Base-by-base conservation (phyloP, 2,888 invertebrate genomes). In the Trimorus sp. region DNA sequence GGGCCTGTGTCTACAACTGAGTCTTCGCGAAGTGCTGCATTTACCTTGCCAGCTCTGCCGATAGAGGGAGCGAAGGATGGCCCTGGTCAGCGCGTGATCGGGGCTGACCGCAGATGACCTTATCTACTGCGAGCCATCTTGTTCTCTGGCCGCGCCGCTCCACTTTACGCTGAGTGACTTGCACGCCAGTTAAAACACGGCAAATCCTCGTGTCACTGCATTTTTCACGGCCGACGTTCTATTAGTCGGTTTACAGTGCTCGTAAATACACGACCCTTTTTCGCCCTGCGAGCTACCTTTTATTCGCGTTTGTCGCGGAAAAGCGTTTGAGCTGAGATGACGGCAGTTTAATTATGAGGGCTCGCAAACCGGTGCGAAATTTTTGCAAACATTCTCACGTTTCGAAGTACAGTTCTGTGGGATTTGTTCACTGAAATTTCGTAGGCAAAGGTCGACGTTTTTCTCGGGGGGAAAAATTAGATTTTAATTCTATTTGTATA, bases 21-120 rank as follows among this genome's bases (percentile, higher is more conserved):
- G 42, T 59, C 59, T 59, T 59, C 42, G 59, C 42, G 62, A 73
- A 79, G 79, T 68, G 73, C 68, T 74, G 9, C 79, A 79, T 79
- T 79, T 79, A 71, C 71, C 66, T 58, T 40, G 40, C 56, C 45
- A 48, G 53, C 51, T 60, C 36, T 26, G 26, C 12, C 53, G 56
- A 53, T 71, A 48, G 65, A 58, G 26, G 26, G 65, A 66, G 58
- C 62, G 54, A 60, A 65, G 56, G 59, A 70, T 59, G 38, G 54
- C 15, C 54, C 66, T 59, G 73, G 73, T 48, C 73, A 68, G 60
- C 48, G 60, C 71, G 73, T 74, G 79, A 74, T 73, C 68, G 42
- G 58, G 60, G 48, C 79, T 79, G 79, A 79, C 79, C 79, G 36
- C 79, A 78, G 78, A 78, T 78, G 71, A 71, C 78, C 71, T 78